A percentile compares a stretch with the other conserved stretches of the same genome.
Conservation (phyloP, 2,888 invertebrate genomes). For the Herminia tarsipennalis region DNA sequence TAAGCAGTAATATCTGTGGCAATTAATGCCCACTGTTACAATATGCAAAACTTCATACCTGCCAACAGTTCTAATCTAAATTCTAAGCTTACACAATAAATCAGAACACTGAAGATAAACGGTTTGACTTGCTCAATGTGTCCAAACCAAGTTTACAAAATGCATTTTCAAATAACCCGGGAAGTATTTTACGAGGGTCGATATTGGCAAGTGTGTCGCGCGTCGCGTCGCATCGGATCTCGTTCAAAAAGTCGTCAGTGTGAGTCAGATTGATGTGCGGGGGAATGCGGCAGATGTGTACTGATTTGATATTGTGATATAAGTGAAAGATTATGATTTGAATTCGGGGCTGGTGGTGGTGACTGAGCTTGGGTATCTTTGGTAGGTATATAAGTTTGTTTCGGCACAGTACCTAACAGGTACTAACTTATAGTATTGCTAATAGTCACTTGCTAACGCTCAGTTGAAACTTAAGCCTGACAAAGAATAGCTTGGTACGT, state of each 20-base stretch:
- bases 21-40: too few species aligned
- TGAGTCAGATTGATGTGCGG: slow-evolving; percentile 64
- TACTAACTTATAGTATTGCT: too few species aligned
- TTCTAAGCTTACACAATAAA: slow-evolving; percentile 2
- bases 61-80: too few species aligned
- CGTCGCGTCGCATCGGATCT: slow-evolving; percentile 53
- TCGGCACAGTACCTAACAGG: too few species aligned
- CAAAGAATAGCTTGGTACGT: too few species aligned
- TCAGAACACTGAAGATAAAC: slow-evolving; percentile 1
- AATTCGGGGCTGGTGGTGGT: neutral
- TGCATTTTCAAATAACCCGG: slow-evolving; percentile 34
- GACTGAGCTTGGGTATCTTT: neutral
- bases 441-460: too few species aligned
- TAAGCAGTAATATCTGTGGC: too few species aligned
- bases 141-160: slow-evolving; percentile 19
- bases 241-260: slow-evolving; percentile 73
- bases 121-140: slow-evolving; percentile 3
- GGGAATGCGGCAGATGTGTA: slow-evolving; percentile 13
- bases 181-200: slow-evolving; percentile 30
- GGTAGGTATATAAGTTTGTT: too few species aligned
- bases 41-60: too few species aligned
- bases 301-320: slow-evolving; percentile 19
- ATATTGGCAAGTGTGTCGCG: slow-evolving; percentile 23
- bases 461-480: too few species aligned
- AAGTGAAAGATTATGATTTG: slow-evolving; percentile 27